Evolutionary conservation across 2,113 vertebrate genomes (phyloP).

Genomic region (Aythya baeri): DNA sequence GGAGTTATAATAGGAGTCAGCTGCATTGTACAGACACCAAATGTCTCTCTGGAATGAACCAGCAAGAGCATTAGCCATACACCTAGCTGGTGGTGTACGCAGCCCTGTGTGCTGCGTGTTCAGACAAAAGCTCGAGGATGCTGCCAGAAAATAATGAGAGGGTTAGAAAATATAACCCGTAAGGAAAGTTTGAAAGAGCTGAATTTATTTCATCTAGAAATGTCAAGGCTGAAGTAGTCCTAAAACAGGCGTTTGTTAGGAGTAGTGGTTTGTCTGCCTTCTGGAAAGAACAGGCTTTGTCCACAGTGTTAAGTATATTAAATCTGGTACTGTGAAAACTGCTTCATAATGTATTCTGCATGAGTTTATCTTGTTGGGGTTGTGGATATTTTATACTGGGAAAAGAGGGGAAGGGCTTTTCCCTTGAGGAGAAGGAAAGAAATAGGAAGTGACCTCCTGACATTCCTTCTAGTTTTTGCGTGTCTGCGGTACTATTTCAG

Average conservation of each 20-base stretch:
- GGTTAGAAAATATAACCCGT: not conserved
- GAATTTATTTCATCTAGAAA: not conserved
- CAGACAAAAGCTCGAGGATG: not conserved
- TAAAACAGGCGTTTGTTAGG: not conserved
- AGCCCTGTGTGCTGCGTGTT: not conserved
- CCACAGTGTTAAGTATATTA: not conserved
- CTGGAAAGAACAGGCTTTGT: not conserved
- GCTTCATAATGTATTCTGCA: not conserved
- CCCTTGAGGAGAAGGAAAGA: not conserved
- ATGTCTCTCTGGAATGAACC: slow-evolving; percentile 1
- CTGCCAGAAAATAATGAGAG: slow-evolving; percentile 16
- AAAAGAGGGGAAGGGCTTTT: not conserved
- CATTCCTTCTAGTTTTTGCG: not conserved
- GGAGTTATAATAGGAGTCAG: slow-evolving; percentile 6
- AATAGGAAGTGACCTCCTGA: not conserved
- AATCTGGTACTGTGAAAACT: not conserved
- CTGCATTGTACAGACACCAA: not conserved
- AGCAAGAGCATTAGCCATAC: not conserved
- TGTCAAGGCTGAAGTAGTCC: not conserved
- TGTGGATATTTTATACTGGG: not conserved
- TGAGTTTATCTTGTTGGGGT: not conserved
- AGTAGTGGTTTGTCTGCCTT: not conserved
- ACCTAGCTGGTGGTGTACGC: not conserved
- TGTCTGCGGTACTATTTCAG: slow-evolving; percentile 2
- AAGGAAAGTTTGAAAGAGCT: not conserved